Base-by-base conservation (phyloP, 1,140 invertebrate species). In the Leptinotarsa texana region DNA sequence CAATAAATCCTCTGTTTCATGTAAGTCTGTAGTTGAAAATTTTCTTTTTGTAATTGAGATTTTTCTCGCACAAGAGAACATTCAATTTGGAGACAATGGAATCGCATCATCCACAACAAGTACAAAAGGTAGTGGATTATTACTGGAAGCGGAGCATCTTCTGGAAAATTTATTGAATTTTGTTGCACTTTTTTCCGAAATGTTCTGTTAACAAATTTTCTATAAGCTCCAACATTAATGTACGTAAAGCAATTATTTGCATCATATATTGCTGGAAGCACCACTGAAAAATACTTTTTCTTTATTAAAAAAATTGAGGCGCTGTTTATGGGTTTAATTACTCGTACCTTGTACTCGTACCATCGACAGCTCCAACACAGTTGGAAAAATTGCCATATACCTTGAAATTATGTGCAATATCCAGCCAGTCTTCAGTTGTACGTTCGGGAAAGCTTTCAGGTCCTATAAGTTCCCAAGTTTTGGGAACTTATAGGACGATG, bases 401-500 rank as follows among this genome's bases (percentile, higher is more conserved):
- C 0, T 57, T 57, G 49, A 57, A 57, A 1, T 57, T 6, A 13
- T 57, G 13, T 15, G 49, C 49, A 17, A 57, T 57, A 15, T 13
- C 1, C 5, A 57, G 3, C 13, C 13, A 57, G 61, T 63, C 33
- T 72, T 72, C 73, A 72, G 51, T n/a, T 57, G 27, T 27, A 17
- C 13, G 15, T 57, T 5, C 3, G 49, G 13, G 13, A 57, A 77
- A 13, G n/a, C 1, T 57, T 57, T 80, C 61, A 21, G n/a, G 48
- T 73, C 71, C 63, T 15, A 81, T 62, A 27, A 66, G 21, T 13
- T 51, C 15, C 78, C 78, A 81, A 62, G 80, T 78, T n/a, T 13
- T 21, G 21, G 21, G 21, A 21, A 21, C 21, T 21, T 21, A 21
- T 21, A 21, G 21, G 21, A 21, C 21, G 21, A 21, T 21, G 24